These are phyloP conservation scores for Etheostoma nigrum DNA, from an alignment of 2,797 vertebrate genomes.

Conservation along the genomic window DNA sequence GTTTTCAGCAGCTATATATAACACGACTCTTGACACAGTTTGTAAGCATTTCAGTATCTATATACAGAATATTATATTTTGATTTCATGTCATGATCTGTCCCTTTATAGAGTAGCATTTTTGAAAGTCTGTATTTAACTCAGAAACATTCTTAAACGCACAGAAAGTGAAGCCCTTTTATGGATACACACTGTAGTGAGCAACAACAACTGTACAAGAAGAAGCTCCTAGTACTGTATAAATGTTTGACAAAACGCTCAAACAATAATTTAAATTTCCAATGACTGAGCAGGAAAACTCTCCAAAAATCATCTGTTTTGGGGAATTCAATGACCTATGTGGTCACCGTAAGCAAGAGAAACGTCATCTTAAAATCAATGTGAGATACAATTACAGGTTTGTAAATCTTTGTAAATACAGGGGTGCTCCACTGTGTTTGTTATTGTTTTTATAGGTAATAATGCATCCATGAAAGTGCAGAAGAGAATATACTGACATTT, in stretches of 20 bases:
- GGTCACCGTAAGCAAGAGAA: neutral
- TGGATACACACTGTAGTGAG: neutral
- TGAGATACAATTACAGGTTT: conserved; percentile 8
- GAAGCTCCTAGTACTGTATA: neutral
- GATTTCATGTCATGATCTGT: neutral
- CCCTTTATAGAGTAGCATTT: conserved; percentile 1
- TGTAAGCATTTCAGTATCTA: conserved; percentile 4
- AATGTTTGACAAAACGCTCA: neutral
- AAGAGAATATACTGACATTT: neutral
- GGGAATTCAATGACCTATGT: neutral
- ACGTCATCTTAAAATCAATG: neutral
- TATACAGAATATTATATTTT: neutral
- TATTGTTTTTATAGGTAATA: conserved; percentile 24
- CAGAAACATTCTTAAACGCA: neutral
- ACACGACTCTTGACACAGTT: conserved; percentile 14
- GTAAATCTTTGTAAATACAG: neutral
- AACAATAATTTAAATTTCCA: neutral
- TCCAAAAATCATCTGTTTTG: neutral
- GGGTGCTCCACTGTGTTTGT: conserved; percentile 35
- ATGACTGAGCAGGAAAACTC: neutral
- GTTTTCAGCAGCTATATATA: conserved; percentile 42
- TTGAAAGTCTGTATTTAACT: neutral
- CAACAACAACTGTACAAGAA: neutral
- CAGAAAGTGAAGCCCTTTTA: neutral
- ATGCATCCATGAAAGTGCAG: neutral